Base-by-base conservation (phyloP, 1,140 invertebrate species). In the Spodoptera litura region DNA sequence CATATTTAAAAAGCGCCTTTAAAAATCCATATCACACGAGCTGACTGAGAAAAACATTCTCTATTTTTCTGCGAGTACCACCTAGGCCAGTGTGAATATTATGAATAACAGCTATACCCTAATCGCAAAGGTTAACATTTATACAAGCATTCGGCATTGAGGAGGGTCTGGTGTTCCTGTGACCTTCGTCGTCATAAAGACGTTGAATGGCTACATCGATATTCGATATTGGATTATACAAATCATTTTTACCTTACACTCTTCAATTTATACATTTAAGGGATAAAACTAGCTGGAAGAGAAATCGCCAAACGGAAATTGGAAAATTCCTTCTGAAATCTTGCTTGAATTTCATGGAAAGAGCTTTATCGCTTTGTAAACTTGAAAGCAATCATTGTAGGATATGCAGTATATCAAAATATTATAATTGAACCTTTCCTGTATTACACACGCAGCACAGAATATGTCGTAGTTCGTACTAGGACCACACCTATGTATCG, bases 141-240 rank as follows among this genome's bases (percentile, higher is more conserved):
- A 55, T 44, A 75, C 58, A 35, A 75, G 49, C 35, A 64, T 12
- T 52, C 25, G 59, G 59, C 59, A 75, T 52, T 75, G 72, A 75
- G 58, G 38, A 75, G 72, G 72, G 58, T 75, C 44, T 4, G 20
- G 25, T 56, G 31, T 13, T 2, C 72, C 44, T 2, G 58, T 6
- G 73, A 52, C 73, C 73, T 64, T 62, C 59, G 25, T 9, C 9
- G 25, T 8, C 59, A 75, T 75, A 75, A 52, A 75, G 73, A 38
- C 58, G 49, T 64, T 15, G 58, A 75, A 61, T 75, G 53, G 38
- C 59, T 62, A 75, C 59, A 75, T 75, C 58, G 58, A 55, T 52
- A 70, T 52, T 70, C 25, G 13, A 70, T 61, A 73, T 73, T 73
- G 55, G 71, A 59, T 73, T 59, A 62, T 38, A 75, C 49, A 53